A percentile compares a stretch with the other conserved stretches of the same genome.
Evolutionary conservation across 1,140 invertebrate species (phyloP).

Genomic region (Ceratina australensis): DNA sequence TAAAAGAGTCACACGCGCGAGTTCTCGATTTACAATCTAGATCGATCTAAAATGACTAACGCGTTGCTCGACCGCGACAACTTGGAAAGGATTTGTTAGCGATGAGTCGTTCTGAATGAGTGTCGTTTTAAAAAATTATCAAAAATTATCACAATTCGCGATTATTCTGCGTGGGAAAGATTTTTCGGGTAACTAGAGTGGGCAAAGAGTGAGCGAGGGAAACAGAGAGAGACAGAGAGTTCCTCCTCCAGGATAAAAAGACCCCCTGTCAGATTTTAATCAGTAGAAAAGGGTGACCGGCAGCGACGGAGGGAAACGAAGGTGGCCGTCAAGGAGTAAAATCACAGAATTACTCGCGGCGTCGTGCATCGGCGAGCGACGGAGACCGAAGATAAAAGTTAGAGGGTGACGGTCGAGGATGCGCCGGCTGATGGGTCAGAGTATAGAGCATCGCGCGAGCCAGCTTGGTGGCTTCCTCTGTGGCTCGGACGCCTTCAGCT

Average conservation of each 20-base stretch:
- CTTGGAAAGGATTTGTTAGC: constrained; percentile 11
- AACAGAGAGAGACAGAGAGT: constrained; percentile 10
- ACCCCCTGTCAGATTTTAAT: constrained; percentile 25
- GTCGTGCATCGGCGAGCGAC: constrained; percentile 22
- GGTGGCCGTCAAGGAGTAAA: constrained; percentile 69
- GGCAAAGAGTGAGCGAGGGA: neutral
- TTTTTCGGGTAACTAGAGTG: too few relatives aligned
- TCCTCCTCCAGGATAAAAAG: constrained; percentile 42
- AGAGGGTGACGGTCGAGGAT: constrained; percentile 54
- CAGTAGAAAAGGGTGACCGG: constrained; percentile 49
- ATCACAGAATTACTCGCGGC: constrained; percentile 64
- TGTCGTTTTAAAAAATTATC: constrained; percentile 40
- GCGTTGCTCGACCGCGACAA: neutral
- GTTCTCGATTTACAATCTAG: constrained; percentile 23
- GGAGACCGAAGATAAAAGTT: constrained; percentile 42
- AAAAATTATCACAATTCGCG: constrained; percentile 48
- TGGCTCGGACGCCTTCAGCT: constrained; percentile 85
- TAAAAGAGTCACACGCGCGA: neutral
- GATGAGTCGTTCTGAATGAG: constrained; percentile 2
- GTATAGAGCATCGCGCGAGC: constrained; percentile 86
- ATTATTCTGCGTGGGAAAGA: constrained; percentile 26
- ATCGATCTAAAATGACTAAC: constrained; percentile 5
- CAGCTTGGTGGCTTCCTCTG: constrained; percentile 87
- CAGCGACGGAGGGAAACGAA: constrained; percentile 44
- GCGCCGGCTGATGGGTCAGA: constrained; percentile 82